Evolutionary conservation across 2,797 vertebrate species (phyloP).

Genomic region (Onychomys arenicola): DNA sequence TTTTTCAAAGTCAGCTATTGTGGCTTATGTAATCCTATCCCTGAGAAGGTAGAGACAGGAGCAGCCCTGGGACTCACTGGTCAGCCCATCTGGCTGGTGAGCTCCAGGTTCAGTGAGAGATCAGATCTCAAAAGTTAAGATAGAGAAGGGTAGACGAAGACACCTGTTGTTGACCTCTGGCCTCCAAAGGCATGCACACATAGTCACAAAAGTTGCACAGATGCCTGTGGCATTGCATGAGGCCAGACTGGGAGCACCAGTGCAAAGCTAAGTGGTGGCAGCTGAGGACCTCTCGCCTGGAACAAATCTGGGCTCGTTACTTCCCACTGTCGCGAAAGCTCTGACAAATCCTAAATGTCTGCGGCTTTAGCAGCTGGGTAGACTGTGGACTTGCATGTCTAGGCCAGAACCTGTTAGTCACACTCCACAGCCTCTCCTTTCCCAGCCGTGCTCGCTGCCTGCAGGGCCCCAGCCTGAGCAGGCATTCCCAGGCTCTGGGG

Average conservation of each 20-base stretch:
- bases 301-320: conserved; percentile 83
- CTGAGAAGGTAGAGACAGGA: not conserved
- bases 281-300: conserved; percentile 78
- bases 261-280: conserved; percentile 71
- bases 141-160: not conserved
- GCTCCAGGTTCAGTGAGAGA: not conserved
- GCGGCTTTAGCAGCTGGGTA: conserved; percentile 81
- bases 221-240: conserved; percentile 14
- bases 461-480: conserved; percentile 80
- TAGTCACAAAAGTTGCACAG: not conserved
- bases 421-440: conserved; percentile 80
- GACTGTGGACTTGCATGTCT: conserved; percentile 80
- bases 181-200: too few relatives aligned
- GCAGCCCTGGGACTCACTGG: not conserved
- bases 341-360: conserved; percentile 82
- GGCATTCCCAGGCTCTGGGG: conserved; percentile 25
- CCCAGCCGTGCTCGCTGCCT: conserved; percentile 60
- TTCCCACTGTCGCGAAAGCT: conserved; percentile 76
- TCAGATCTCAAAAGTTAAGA: not conserved
- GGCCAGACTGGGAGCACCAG: conserved; percentile 21
- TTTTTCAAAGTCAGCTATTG: not conserved
- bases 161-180: not conserved
- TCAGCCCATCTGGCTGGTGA: not conserved
- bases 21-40: not conserved
- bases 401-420: conserved; percentile 84